Evolutionary conservation across 2,888 invertebrate genomes (phyloP).

Genomic region (Diarsia dahlii): DNA sequence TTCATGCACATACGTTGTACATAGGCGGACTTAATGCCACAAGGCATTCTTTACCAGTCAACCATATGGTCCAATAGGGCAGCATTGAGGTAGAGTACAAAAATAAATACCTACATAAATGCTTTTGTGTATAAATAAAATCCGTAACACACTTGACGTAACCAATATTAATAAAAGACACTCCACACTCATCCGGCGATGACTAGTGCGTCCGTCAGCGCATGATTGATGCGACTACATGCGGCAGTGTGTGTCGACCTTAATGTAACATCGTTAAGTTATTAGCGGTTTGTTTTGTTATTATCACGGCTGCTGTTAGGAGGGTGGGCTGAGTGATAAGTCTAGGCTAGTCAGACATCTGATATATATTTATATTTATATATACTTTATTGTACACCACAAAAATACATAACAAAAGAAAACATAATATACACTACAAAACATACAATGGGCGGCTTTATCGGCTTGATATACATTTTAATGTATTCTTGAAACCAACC

Average conservation of each 20-base stretch:
- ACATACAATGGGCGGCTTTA: too few species aligned
- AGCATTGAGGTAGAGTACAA: too few species aligned
- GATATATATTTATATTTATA: too few species aligned
- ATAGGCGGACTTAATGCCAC: too few species aligned
- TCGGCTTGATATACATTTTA: too few species aligned
- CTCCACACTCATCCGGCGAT: conserved; percentile 34
- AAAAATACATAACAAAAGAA: too few species aligned
- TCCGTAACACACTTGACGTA: conserved; percentile 1
- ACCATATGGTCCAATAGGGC: too few species aligned
- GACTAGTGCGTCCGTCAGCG: conserved; percentile 53
- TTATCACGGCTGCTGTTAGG: background rate
- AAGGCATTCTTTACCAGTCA: too few species aligned
- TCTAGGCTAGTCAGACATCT: background rate
- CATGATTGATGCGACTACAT: conserved; percentile 63
- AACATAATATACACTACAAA: too few species aligned
- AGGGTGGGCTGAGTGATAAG: background rate
- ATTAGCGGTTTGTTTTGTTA: conserved; percentile 31
- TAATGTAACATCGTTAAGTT: conserved; percentile 55
- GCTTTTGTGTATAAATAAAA: background rate
- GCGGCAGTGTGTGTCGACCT: conserved; percentile 53
- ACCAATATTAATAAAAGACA: conserved; percentile 51
- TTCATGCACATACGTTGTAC: too few species aligned
- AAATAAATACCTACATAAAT: too few species aligned
- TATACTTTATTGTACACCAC: too few species aligned
- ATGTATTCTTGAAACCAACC: background rate